Evolutionary conservation across 2,888 invertebrate genomes (phyloP), one percentile per base, ranked within the genome.

Genomic region (Nebria brevicollis): DNA sequence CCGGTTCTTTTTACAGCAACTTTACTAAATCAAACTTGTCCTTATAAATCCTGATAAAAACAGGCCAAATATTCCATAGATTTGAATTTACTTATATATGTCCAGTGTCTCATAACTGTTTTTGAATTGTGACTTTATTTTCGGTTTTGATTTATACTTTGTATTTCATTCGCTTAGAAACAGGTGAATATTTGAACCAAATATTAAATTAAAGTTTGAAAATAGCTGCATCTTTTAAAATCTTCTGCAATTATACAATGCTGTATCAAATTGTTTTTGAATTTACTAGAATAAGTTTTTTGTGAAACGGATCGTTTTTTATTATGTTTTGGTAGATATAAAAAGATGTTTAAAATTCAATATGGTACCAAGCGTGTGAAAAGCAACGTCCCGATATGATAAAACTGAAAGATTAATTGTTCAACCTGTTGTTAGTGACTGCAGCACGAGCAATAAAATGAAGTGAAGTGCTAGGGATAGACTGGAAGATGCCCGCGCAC

Each of bases 391-490:
- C 41, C 26, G 73, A 41, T 73, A 73, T 73, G 73, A 73, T 73
- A 77, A 68, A 68, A 68, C 64, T 10, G 42, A 7, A 68, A 77
- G 77, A 77, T 77, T 77, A 77, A 77, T 77, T 77, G 43, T 42
- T 15, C 66, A 66, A 66, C 66, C 76, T 76, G 76, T 76, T 68
- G 77, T 68, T 68, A 20, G 77, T 43, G 42, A 73, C 64, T 64
- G 64, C 25, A 11, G 65, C 77, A 20, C 68, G 76, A 13, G 66
- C 70, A 70, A 70, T 70, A 70, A 70, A 70, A 66, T 66, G 77
- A 77, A 77, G 77, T 66, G 76, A 64, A 76, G 66, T 66, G 72
- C 13, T n/a, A 1, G 10, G n/a, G 42, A 73, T 73, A 43, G 41
- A 34, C 42, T 34, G 70, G 70, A 34, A 42, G 73, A 42, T 73